Percentiles rank a stretch among this genome's conserved stretches.
Conservation (phyloP, 2,113 vertebrate genomes). For the Pterocles orientalis region DNA sequence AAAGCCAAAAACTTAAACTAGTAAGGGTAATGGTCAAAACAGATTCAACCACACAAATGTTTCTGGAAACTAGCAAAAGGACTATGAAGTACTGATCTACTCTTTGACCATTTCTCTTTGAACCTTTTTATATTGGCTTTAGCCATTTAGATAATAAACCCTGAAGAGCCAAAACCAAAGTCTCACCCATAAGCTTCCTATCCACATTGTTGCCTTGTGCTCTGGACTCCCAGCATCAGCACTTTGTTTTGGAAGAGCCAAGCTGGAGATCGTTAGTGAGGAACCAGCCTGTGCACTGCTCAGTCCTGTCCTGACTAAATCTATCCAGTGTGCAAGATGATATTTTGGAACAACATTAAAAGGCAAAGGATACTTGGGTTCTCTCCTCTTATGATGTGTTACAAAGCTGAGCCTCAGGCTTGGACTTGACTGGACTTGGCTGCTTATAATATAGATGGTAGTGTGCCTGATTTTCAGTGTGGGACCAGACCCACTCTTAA, state of each 20-base stretch:
- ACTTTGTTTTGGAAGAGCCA: neutral
- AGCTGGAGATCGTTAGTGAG: neutral
- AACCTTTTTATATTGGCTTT: neutral
- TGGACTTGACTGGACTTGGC: neutral
- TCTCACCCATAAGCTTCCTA: neutral
- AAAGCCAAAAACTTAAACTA: neutral
- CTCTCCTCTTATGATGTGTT: conserved; percentile 36
- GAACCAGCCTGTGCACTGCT: neutral
- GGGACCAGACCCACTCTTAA: neutral
- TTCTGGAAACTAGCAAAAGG: neutral
- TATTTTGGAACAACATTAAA: conserved; percentile 57
- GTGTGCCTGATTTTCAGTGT: neutral
- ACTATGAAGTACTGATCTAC: neutral
- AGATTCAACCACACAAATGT: neutral
- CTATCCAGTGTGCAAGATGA: conserved; percentile 31
- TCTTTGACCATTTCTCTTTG: neutral
- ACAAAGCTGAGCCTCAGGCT: conserved; percentile 56
- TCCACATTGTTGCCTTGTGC: neutral
- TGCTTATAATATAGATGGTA: neutral
- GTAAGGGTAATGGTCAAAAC: neutral
- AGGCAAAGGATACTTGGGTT: conserved; percentile 17
- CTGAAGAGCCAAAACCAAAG: neutral
- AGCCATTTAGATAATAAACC: neutral
- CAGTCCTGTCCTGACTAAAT: conserved; percentile 27
- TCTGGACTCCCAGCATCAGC: neutral